Evolutionary conservation across 2,797 vertebrate species (phyloP), one percentile per base, ranked within the genome.

Genomic region (Cetoscarus ocellatus): DNA sequence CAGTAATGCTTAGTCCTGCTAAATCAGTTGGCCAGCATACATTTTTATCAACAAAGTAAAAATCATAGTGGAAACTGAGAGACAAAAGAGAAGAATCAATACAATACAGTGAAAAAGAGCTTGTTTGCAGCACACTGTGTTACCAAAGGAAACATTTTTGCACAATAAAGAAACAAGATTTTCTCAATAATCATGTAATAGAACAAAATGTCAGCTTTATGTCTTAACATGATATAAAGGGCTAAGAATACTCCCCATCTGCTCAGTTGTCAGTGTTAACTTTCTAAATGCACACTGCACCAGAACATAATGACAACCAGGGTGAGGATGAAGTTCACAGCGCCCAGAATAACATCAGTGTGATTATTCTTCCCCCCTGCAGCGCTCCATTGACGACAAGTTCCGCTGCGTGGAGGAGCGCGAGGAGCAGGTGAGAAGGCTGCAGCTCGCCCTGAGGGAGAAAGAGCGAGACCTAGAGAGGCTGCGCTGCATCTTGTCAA

Each of bases 301-400:
- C 8, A 48, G 35, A 59, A 54, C 36, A 59, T 14, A 42, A 60
- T 54, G 44, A 51, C 57, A 59, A 35, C 34, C 52, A 47, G 43
- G 13, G 15, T 11, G 34, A n/a, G 42, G 40, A 58, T 53, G 43
- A 52, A 52, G 57, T 15, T 35, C 56, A 44, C 52, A 60, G 51
- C 18, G 3, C 45, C 36, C 45, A 45, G 35, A 70, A 63, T 51
- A 73, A 62, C 57, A 63, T 13, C 12, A 44, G 55, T 63, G 56
- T 78, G 9, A 66, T 7, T 34, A 10, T n/a, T 17, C 18, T 5
- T 5, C 5, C 8, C 54, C 15, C 53, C 39, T 18, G 10, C 87
- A 99, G 98, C 90, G 85, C 71, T 95, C 96, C 0, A 95, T 99
- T 0, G 97, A 98, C 70, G 97, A 98, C 47, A 99, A 98, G 90